Base-by-base conservation (phyloP, 2,113 vertebrate genomes). In the Lucifuga dentata region DNA sequence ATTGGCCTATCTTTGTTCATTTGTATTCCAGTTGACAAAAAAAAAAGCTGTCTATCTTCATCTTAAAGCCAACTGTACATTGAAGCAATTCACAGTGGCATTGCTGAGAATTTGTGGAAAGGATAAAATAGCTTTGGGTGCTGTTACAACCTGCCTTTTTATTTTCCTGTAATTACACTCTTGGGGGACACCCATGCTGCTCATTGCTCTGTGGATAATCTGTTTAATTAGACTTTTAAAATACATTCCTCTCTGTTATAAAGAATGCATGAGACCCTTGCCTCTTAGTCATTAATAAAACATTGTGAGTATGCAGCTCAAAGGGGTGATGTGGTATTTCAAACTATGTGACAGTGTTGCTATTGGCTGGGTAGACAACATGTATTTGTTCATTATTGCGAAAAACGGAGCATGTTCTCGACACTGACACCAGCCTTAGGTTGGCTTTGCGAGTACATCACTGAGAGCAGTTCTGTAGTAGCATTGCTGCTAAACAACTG, bases 241-340 rank as follows among this genome's bases (percentile, higher is more conserved):
- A 59, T 68, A 26, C 68, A 43, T 50, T 77, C 48, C 46, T 62
- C 41, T 8, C 20, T 5, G 1, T 52, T 38, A 77, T 85, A 75
- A 85, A 81, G 59, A 78, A 78, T 80, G 46, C 19, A 83, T 85
- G 77, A 85, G 67, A 61, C 1, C 15, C 39, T 59, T 52, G 44
- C 49, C 41, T 69, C 39, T 17, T 69, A 51, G 43, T 70, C 38
- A 67, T 76, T 46, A 68, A 84, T 81, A 53, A 86, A 78, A 61
- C 64, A 74, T 36, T 5, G 9, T 20, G 20, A 35, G 35, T 24
- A 63, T 72, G 69, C 46, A 55, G 69, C 51, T 72, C 38, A 65
- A 26, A n/a, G 24, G 44, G 53, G 36, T 46, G 40, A 35, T 56
- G 57, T 51, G 67, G 20, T 51, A n/a, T 60, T 46, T 51, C 50